Evolutionary conservation across 1,140 invertebrate genomes (phyloP), one percentile per base, ranked within the genome.

Genomic region (Cyclargus thomasi): DNA sequence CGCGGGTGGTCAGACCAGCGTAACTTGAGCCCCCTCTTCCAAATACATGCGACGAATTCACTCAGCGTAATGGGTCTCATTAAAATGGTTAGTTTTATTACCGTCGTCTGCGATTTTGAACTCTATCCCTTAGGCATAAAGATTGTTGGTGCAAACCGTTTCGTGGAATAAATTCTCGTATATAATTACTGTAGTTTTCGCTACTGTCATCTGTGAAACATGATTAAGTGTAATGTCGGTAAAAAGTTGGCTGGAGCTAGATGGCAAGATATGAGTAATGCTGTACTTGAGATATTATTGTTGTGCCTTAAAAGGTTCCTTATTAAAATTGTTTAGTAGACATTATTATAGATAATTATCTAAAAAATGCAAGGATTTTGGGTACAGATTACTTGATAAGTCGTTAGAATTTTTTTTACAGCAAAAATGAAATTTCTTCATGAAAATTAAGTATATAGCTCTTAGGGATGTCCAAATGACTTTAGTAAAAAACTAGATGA

Each of bases 1-100:
- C 64, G 73, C 80, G 80, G 80, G 80, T 82, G 80, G 79, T 67
- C 79, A 20, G 53, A 72, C 74, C 77, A 75, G 11, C 36, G 8
- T 64, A 71, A 66, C 20, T 17, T 23, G 73, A 75, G 53, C 72
- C 62, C 6, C 0, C 18, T 2, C 20, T 20, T 0, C 55, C 10
- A 59, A 59, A 59, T 59, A 59, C 17, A 47, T 47, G 18, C 59
- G 66, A 70, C 53, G 62, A 70, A 65, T 65, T 39, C 18, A 67
- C 66, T 73, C 65, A 67, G 57, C 65, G 67, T 68, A 73, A 73
- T 63, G 67, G 80, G 2, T 78, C 80, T 55, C 62, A 21, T 67
- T 69, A 77, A 20, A 74, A 53, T 81, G 76, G 79, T 76, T 77
- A 68, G 68, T 69, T 72, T 72, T 67, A 65, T 29, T 67, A 63